These are phyloP conservation scores for Hermaeophaga mercurialis DNA, from an alignment of 2,888 invertebrate genomes.

Conservation along the genomic window DNA sequence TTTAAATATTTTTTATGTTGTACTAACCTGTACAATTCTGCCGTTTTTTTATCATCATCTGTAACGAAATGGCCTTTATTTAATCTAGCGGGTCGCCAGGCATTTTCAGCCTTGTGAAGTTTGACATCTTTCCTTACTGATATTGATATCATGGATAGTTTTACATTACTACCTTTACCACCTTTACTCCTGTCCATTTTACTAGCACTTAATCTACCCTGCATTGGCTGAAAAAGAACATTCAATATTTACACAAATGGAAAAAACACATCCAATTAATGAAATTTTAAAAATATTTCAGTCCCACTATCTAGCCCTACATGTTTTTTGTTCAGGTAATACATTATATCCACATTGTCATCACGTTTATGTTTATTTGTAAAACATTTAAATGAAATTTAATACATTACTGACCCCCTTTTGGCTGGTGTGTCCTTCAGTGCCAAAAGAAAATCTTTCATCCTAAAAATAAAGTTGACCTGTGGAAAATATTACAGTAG, in stretches of 20 bases:
- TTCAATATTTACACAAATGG: no score
- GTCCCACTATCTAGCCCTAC: no score
- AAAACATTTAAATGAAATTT: no score
- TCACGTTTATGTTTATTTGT: no score
- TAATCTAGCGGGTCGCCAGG: conserved; percentile 82
- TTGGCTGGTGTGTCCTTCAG: no score
- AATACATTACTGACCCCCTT: no score
- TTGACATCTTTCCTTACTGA: conserved; percentile 76
- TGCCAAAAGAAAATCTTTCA: conserved; percentile 48
- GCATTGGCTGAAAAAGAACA: conserved; percentile 31
- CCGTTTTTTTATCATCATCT: conserved; percentile 60
- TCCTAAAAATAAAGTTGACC: no score
- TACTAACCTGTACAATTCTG: conserved; percentile 67
- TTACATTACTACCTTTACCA: conserved; percentile 59
- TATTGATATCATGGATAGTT: conserved; percentile 69
- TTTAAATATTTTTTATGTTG: background rate
- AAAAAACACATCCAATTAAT: no score
- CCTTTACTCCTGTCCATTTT: conserved; percentile 51
- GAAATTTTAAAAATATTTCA: no score
- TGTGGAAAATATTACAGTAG: no score
- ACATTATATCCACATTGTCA: no score
- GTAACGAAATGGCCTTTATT: conserved; percentile 52
- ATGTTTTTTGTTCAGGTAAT: no score
- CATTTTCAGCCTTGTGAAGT: conserved; percentile 83
- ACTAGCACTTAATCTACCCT: conserved; percentile 58